phyloP scores from a whole-genome alignment of 2,888 invertebrate species.

The Physocephala rufipes region DNA sequence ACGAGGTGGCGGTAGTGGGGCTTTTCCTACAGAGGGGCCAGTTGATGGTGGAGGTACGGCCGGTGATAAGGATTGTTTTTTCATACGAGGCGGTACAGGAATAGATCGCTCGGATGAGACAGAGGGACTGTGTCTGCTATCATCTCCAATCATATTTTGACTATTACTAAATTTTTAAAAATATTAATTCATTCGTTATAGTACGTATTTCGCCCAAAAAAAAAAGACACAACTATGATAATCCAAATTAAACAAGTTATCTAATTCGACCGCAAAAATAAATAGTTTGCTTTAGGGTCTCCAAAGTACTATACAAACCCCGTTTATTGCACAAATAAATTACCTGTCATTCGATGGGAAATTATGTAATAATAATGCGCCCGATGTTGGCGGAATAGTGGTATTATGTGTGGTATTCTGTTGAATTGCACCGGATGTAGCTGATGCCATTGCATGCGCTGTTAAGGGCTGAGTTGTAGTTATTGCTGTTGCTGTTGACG shows the following conservation, averaged over 20 bases:
- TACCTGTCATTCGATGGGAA: slow-evolving; percentile 10
- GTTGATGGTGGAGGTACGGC: slow-evolving; percentile 48
- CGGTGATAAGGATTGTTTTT: slow-evolving; percentile 50
- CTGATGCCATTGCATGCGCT: slow-evolving; percentile 26
- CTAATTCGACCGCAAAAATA: too few species aligned
- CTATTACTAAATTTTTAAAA: slow-evolving; percentile 34
- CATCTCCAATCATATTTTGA: slow-evolving; percentile 47
- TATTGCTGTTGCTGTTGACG: slow-evolving; percentile 29
- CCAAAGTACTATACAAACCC: too few species aligned
- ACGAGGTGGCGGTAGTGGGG: slow-evolving; percentile 62
- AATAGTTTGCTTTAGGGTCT: too few species aligned
- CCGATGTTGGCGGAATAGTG: background rate
- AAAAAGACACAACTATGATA: too few species aligned
- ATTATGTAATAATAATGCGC: slow-evolving; percentile 23
- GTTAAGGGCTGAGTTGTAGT: slow-evolving; percentile 37
- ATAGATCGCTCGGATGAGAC: slow-evolving; percentile 58
- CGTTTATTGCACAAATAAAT: background rate
- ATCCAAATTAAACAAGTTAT: too few species aligned
- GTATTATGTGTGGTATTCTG: too few species aligned
- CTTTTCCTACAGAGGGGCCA: slow-evolving; percentile 51
- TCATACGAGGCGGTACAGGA: slow-evolving; percentile 58
- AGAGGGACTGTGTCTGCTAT: slow-evolving; percentile 59
- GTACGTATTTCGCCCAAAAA: too few species aligned
- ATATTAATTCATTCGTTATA: too few species aligned
- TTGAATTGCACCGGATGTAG: slow-evolving; percentile 5